phyloP scores from a whole-genome alignment of 2,888 invertebrate genomes.

The Himalopsyche japonica region DNA sequence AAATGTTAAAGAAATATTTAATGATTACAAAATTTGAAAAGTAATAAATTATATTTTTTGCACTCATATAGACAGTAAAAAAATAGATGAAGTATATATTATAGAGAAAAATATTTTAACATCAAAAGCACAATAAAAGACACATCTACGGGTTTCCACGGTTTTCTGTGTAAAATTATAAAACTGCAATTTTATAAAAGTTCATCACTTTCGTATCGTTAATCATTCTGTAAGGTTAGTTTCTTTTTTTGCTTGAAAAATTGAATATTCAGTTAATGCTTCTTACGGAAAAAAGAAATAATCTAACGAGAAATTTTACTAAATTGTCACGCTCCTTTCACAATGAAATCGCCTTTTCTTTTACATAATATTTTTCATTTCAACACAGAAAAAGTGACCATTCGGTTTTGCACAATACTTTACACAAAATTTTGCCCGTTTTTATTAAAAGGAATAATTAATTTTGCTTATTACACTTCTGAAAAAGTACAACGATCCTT shows the following conservation, averaged over 20 bases:
- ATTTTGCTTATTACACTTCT: not conserved
- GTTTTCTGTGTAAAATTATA: too few species aligned
- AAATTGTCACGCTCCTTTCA: not conserved
- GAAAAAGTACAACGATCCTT: not conserved
- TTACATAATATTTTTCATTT: not conserved
- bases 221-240: not conserved
- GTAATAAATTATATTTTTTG: too few species aligned
- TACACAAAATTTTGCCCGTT: not conserved
- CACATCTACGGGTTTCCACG: too few species aligned
- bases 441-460: not conserved
- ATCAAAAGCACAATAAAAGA: too few species aligned
- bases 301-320: not conserved
- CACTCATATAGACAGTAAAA: too few species aligned
- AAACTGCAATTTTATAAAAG: too few species aligned
- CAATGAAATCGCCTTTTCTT: not conserved
- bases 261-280: not conserved
- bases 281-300: not conserved
- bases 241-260: not conserved
- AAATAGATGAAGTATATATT: too few species aligned
- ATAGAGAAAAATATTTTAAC: too few species aligned
- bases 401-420: not conserved
- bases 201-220: not conserved
- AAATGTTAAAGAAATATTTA: too few species aligned
- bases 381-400: not conserved
- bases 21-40: too few species aligned